Evolutionary conservation across 2,797 vertebrate genomes (phyloP).

Genomic region (Poeciliopsis presidionis): DNA sequence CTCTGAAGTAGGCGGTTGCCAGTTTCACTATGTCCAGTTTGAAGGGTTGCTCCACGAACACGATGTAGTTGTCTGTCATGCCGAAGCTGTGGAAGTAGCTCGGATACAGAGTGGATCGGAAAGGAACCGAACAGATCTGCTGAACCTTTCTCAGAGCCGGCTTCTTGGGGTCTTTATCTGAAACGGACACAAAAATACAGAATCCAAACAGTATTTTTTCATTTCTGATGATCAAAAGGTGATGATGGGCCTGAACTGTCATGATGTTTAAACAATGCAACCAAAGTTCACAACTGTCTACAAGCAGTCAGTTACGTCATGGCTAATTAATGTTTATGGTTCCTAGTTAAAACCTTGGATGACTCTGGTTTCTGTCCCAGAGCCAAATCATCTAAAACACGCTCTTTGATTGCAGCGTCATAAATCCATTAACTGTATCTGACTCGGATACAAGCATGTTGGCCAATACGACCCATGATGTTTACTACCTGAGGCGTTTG

Average conservation of each 20-base stretch:
- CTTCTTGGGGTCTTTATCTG: slow-evolving; percentile 66
- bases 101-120: slow-evolving; percentile 84
- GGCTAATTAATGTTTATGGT: not conserved
- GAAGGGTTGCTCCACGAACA: slow-evolving; percentile 93
- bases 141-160: slow-evolving; percentile 79
- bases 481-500: slow-evolving; percentile 76
- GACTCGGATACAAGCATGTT: not conserved
- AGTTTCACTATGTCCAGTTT: slow-evolving; percentile 88
- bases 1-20: slow-evolving; percentile 89
- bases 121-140: slow-evolving; percentile 85
- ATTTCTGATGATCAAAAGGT: not conserved
- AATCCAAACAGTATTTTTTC: not conserved
- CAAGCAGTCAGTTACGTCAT: not conserved
- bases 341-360: not conserved
- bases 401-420: not conserved
- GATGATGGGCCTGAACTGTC: not conserved
- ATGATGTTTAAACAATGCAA: not conserved
- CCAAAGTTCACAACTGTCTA: not conserved
- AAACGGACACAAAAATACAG: not conserved
- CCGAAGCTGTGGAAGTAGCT: slow-evolving; percentile 98
- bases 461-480: not conserved
- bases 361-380: not conserved
- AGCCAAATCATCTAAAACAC: not conserved
- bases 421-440: slow-evolving; percentile 14
- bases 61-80: slow-evolving; percentile 88